Evolutionary conservation across 2,888 invertebrate species (phyloP), one percentile per base, ranked within the genome.

Genomic region (Pilophorus perplexus): DNA sequence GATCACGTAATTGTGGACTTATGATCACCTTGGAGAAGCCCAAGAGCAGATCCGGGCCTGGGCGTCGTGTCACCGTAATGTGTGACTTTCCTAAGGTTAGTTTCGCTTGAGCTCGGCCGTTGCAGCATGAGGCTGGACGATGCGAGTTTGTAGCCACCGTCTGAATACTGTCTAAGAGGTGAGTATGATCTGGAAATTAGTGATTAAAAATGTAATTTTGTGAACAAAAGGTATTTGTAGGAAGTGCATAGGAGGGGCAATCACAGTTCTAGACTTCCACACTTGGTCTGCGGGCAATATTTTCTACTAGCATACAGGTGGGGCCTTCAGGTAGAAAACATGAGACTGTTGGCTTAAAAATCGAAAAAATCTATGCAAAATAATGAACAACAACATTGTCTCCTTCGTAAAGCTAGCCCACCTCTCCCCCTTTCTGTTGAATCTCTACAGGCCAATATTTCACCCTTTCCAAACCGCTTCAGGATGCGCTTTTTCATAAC

Each of bases 101-200:
- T 79, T 74, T 79, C 79, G 71, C 78, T 79, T 60, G 78, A 76
- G 69, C 78, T 78, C 28, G 79, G 77, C 66, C 78, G 72, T 44
- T 77, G 76, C 65, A 77, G 71, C 70, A 75, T 72, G 48, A 76
- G 73, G 72, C 74, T 75, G 38, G 75, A 75, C 48, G 75, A 70
- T 33, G 70, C 68, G 23, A 71, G 64, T 23, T 73, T 71, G 48
- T 68, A 71, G 46, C 70, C 73, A 23, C 74, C 73, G 67, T 77
- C 77, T 66, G 76, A 70, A n/a, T 74, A 68, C 48, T 71, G 71
- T 22, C 76, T 72, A 62, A 77, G 72, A 12, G 77, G 75, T 16
- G 77, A 76, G 60, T 74, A 74, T 6, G 76, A 75, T 66, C 72
- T 72, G 68, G 20, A 68, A 68, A 20, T 44, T 16, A 33, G 12